Base-by-base conservation (phyloP, 2,113 vertebrate genomes). In the Muscicapa adusta region DNA sequence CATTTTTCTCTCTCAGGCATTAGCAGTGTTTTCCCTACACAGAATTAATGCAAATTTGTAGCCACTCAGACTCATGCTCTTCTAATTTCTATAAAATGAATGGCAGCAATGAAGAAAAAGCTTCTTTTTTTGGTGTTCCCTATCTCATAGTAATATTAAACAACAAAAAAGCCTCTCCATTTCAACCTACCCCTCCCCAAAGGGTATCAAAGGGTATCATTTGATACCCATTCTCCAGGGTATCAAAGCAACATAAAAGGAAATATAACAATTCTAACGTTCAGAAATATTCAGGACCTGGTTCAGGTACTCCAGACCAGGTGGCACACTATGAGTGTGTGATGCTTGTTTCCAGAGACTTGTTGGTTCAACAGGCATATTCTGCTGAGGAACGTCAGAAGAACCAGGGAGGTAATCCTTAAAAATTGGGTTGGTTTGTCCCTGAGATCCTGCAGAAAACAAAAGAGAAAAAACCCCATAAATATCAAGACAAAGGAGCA, bases 261-360 rank as follows among this genome's bases (percentile, higher is more conserved):
- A 67, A 88, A 74, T 4, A 25, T 34, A 81, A 38, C 7, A 62
- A 50, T 71, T 80, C 34, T 42, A 94, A 74, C 26, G 68, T 74
- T 93, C 72, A 40, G 54, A 94, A 83, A 73, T 16, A 58, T 77
- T 83, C 91, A 88, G 71, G 24, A 98, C 98, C 98, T 98, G 97
- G 36, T 81, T 97, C 83, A 98, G 96, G 76, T 97, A 96, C 78
- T 98, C 98, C 75, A 98, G 94, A 63, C 98, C 98, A 36, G 98
- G 97, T 81, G 98, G 98, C 36, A 97, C 88, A 72, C 60, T 89
- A 29, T 26, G 62, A 66, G 71, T 18, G 0, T 42, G 60, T n/a
- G 85, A 38, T 29, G 65, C 66, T 90, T 94, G 88, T 60, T 90
- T 96, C 91, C 91, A 96, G 58, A 87, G 42, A 26, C 28, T 47